Base-by-base conservation (phyloP, 2,113 vertebrate species). In the Phyllopteryx taeniolatus region DNA sequence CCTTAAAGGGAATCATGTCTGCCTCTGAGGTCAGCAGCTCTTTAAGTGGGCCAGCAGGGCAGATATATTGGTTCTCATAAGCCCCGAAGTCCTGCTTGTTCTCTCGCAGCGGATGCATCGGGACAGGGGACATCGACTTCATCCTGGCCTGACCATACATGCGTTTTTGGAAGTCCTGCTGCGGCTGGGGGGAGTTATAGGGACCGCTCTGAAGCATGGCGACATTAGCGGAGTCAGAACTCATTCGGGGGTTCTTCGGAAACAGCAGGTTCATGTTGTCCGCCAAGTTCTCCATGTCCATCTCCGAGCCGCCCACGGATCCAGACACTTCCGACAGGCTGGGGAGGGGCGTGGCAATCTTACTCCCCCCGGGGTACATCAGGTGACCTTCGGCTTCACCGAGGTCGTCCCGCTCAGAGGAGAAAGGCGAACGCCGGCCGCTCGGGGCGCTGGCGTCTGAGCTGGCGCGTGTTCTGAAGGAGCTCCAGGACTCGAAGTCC, bases 381-480 rank as follows among this genome's bases (percentile, higher is more conserved):
- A 98, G 88, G 77, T 97, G 98, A 54, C 95, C 91, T 0, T 99
- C 97, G 1, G 92, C 86, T 19, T 98, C 96, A 17, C 84, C 93
- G 15, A 96, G 91, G 63, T 96, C 96, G 20, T 98, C 97, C 83
- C 96, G 95, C 53, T 98, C 96, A 0, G 96, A 86, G 78, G 96
- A 93, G 77, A 97, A 97, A 51, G 97, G 97, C 14, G 96, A 99
- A 20, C 93, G 95, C 20, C 94, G 94, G 65, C 96, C 96, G 0
- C 96, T 98, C 54, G 98, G 92, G 0, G 96, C 98, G 76, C 97
- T 98, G 72, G 97, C 96, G 0, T 98, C 97, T 5, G 98, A 99
- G 91, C 96, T 96, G 59, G 96, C 94, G 46, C 97, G 93, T 0
- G 95, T 95, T 74, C 96, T 93, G 85, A 99, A 98, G 2, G 95